phyloP scores from a whole-genome alignment of 2,888 invertebrate genomes.

The Hirudinaria manillensis region DNA sequence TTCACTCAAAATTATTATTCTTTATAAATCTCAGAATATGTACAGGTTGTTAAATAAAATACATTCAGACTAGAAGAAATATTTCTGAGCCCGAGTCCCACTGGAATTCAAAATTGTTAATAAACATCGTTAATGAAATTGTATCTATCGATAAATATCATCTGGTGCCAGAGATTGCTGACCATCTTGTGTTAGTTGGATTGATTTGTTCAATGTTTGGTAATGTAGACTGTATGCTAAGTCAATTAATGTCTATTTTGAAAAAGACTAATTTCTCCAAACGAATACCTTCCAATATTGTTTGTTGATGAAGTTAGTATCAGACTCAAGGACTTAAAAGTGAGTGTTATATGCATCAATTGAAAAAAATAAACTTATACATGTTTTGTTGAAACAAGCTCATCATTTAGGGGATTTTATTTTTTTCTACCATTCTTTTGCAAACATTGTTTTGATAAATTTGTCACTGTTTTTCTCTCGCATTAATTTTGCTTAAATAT shows the following conservation, averaged over 20 bases:
- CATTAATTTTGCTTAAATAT: too few relatives aligned
- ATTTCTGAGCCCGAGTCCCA: slow-evolving; percentile 32
- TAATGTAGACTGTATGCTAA: slow-evolving; percentile 5
- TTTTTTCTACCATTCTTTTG: too few relatives aligned
- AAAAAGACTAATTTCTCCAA: slow-evolving; percentile 19
- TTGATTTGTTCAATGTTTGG: not conserved
- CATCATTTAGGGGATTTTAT: too few relatives aligned
- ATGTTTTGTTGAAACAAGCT: too few relatives aligned
- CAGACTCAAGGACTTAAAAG: slow-evolving; percentile 68
- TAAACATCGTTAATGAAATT: slow-evolving; percentile 72
- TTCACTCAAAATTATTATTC: not conserved
- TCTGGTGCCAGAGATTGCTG: slow-evolving; percentile 63
- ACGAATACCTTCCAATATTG: slow-evolving; percentile 70
- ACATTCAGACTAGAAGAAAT: too few relatives aligned
- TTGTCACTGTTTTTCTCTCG: too few relatives aligned
- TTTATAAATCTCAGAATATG: not conserved
- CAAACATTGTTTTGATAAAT: too few relatives aligned
- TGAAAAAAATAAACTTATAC: not conserved
- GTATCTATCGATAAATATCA: slow-evolving; percentile 64
- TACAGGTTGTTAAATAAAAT: slow-evolving; percentile 6
- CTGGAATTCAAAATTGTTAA: slow-evolving; percentile 56
- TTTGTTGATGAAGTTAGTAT: slow-evolving; percentile 77
- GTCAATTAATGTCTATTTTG: not conserved
- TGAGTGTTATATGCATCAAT: slow-evolving; percentile 34
- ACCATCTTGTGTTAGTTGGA: slow-evolving; percentile 8